A percentile compares a stretch with the other conserved stretches of the same genome.
Evolutionary conservation across 2,888 invertebrate genomes (phyloP).

Genomic region (Byasa hedistus): DNA sequence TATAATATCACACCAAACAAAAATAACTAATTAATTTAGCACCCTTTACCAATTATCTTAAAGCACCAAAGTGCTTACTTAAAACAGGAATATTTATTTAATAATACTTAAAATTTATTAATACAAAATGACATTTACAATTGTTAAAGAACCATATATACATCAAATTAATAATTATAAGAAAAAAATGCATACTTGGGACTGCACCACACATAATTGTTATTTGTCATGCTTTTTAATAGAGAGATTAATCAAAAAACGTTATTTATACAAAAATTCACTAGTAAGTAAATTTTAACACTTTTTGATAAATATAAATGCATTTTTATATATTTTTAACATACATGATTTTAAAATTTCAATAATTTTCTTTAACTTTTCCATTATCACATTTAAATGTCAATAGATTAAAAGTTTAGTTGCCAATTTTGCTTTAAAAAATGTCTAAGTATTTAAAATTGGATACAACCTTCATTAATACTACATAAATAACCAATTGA

Average conservation of each 20-base stretch:
- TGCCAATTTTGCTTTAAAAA: no score
- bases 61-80: constrained; percentile 21
- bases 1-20: constrained; percentile 33
- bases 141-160: not conserved
- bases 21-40: constrained; percentile 33
- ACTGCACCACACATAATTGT: not conserved
- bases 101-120: constrained; percentile 11
- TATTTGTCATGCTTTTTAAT: no score
- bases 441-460: not conserved
- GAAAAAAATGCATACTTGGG: not conserved
- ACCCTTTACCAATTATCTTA: constrained; percentile 31
- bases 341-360: not conserved
- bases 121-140: not conserved
- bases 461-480: not conserved
- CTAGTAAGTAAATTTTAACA: not conserved
- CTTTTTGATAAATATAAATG: not conserved
- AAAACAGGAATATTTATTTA: constrained; percentile 13
- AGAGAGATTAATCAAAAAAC: no score
- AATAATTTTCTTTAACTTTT: no score
- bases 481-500: not conserved
- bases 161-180: not conserved
- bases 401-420: no score
- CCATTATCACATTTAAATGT: no score
- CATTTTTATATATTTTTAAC: not conserved
- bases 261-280: not conserved